Conservation (phyloP, 2,888 invertebrate genomes). For the Metalampra italica region DNA sequence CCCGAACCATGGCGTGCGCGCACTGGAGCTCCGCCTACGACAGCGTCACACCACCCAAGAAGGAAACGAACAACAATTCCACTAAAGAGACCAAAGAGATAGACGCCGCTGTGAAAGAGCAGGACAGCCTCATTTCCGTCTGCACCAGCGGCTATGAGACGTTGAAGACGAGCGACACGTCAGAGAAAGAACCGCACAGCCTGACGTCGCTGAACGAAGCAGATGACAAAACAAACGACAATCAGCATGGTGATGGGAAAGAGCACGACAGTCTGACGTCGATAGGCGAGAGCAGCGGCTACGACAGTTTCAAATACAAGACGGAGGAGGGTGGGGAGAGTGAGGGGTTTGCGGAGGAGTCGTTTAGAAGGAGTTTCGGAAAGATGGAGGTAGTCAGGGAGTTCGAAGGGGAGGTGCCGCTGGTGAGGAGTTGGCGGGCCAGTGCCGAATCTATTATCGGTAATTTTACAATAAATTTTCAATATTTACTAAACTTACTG, state of each 20-base stretch:
- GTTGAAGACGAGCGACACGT: conserved; percentile 45
- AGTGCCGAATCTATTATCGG: conserved; percentile 65
- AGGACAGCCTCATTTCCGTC: conserved; percentile 63
- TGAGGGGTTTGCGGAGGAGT: conserved; percentile 62
- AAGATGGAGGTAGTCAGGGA: conserved; percentile 47
- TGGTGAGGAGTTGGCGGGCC: conserved; percentile 53
- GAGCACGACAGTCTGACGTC: conserved; percentile 70
- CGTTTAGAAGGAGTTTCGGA: conserved; percentile 63
- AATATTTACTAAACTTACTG: background rate
- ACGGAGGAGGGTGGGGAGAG: conserved; percentile 74
- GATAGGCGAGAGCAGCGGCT: conserved; percentile 84
- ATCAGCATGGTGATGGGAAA: conserved; percentile 29
- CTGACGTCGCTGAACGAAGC: conserved; percentile 53
- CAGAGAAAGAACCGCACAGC: conserved; percentile 54
- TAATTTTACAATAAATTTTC: conserved; percentile 24
- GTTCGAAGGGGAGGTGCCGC: conserved; percentile 41
- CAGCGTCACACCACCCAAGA: conserved; percentile 70
- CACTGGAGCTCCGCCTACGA: conserved; percentile 91
- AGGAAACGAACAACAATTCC: conserved; percentile 56
- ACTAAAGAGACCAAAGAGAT: conserved; percentile 53
- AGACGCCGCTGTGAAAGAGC: conserved; percentile 41
- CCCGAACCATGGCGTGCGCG: conserved; percentile 85
- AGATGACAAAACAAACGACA: conserved; percentile 20
- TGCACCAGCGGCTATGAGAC: conserved; percentile 70
- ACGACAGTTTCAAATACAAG: conserved; percentile 81